phyloP scores from a whole-genome alignment of 2,113 vertebrate species.

The Burhinus oedicnemus region DNA sequence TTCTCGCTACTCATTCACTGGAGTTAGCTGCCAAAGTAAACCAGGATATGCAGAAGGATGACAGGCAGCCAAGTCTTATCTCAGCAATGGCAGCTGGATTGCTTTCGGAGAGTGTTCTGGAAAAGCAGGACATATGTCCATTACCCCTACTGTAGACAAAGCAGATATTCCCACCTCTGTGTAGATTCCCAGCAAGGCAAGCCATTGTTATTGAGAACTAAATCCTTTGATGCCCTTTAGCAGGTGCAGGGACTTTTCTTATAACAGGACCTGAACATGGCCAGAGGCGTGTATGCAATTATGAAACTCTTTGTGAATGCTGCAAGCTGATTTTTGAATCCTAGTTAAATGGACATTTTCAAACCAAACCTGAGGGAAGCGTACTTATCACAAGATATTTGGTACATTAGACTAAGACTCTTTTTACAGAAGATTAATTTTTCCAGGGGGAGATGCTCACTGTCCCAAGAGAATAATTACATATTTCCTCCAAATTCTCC shows the following conservation, averaged over 20 bases:
- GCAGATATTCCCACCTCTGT: neutral
- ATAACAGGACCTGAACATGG: neutral
- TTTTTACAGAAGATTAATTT: neutral
- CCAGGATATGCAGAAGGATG: neutral
- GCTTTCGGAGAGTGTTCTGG: neutral
- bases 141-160: neutral
- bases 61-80: neutral
- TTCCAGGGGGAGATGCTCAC: neutral
- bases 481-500: neutral
- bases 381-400: neutral
- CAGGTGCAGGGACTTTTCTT: neutral
- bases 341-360: neutral
- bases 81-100: neutral
- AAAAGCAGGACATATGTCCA: neutral
- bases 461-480: neutral
- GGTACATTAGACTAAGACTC: neutral
- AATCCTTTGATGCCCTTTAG: neutral
- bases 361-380: neutral
- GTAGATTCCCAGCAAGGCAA: neutral
- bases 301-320: neutral
- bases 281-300: neutral
- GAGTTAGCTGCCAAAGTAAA: neutral
- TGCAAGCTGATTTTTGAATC: neutral
- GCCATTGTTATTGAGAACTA: rapidly evolving
- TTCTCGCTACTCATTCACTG: neutral